Evolutionary conservation across 2,888 invertebrate species (phyloP).

Genomic region (Digitonthophagus gazella): DNA sequence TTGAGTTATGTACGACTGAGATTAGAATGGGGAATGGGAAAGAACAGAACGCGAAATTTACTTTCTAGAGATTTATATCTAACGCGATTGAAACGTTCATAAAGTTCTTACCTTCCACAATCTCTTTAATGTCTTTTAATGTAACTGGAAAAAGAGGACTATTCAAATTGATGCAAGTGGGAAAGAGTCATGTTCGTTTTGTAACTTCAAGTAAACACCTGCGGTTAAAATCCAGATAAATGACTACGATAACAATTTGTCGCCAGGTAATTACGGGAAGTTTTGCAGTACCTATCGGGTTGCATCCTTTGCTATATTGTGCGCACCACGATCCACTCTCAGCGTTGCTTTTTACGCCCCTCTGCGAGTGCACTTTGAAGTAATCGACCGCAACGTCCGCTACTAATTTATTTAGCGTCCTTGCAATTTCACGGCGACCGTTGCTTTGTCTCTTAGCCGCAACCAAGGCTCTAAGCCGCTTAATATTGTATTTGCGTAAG

Average conservation of each 20-base stretch:
- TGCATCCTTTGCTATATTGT: neutral
- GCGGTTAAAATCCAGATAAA: neutral
- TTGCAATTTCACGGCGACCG: neutral
- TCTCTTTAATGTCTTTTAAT: too few relatives aligned
- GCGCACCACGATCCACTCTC: neutral
- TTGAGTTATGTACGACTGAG: neutral
- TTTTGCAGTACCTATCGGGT: neutral
- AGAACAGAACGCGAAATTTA: neutral
- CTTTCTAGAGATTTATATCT: neutral
- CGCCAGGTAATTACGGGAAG: neutral
- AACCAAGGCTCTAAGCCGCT: neutral
- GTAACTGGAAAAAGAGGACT: too few relatives aligned
- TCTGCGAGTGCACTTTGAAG: neutral
- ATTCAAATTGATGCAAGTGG: neutral
- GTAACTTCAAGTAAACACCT: neutral
- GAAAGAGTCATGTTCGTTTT: neutral
- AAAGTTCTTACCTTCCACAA: too few relatives aligned
- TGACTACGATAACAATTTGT: neutral
- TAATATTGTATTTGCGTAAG: neutral
- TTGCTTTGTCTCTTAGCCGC: neutral
- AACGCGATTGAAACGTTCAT: neutral
- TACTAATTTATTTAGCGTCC: neutral
- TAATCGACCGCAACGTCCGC: neutral
- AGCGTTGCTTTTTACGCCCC: neutral
- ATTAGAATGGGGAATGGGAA: neutral